These are phyloP conservation scores for Epizoanthus rinbou DNA, from an alignment of 92 coral and sea anemone species.

Conservation along the genomic window DNA sequence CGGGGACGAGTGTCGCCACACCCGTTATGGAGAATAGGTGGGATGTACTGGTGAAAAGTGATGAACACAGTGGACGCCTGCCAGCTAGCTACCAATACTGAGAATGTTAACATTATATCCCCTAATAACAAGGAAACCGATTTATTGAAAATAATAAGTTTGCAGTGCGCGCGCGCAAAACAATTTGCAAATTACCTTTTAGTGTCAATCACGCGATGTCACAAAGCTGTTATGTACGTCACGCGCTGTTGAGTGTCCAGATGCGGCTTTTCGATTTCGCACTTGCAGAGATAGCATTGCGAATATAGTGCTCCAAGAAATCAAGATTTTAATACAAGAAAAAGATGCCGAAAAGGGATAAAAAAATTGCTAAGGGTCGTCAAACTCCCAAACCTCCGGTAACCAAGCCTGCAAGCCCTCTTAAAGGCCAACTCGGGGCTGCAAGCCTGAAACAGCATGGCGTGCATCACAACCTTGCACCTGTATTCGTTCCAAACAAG, in stretches of 20 bases:
- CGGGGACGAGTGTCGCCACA: too few relatives aligned
- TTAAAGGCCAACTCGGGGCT: constrained; percentile 17
- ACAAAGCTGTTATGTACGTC: constrained; percentile 12
- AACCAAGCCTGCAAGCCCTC: not conserved
- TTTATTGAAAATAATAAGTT: too few relatives aligned
- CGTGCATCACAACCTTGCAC: constrained; percentile 49
- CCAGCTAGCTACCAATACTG: too few relatives aligned
- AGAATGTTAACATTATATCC: too few relatives aligned
- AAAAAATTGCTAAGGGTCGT: not conserved
- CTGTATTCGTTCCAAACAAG: constrained; percentile 77
- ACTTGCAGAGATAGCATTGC: not conserved
- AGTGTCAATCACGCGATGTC: constrained; percentile 15
- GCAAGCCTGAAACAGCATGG: constrained; percentile 6
- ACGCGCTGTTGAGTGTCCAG: not conserved
- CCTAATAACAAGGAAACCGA: too few relatives aligned
- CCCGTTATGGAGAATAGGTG: too few relatives aligned
- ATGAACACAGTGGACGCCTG: too few relatives aligned
- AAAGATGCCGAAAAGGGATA: constrained; percentile 8
- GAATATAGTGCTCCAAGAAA: too few relatives aligned
- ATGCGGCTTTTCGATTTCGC: constrained; percentile 8
- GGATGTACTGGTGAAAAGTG: too few relatives aligned
- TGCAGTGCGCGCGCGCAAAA: too few relatives aligned
- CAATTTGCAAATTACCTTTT: not conserved
- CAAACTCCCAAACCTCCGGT: not conserved
- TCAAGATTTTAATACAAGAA: not conserved